phyloP scores from a whole-genome alignment of 1,140 invertebrate genomes.

The Chymomyza costata region DNA sequence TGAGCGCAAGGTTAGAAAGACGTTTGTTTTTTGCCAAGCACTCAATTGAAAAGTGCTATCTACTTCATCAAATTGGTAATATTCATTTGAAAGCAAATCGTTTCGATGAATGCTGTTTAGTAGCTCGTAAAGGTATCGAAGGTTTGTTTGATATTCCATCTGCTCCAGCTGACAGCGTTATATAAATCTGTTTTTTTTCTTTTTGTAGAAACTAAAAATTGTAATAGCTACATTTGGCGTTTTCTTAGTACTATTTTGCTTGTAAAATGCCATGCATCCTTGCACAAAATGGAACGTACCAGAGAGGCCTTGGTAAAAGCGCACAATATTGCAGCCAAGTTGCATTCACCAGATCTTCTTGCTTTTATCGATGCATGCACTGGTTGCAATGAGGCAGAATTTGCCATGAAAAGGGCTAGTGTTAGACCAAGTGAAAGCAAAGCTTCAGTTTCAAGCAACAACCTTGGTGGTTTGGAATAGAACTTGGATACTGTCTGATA shows the following conservation, averaged over 20 bases:
- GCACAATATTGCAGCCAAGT: slow-evolving; percentile 12
- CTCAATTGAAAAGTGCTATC: slow-evolving; percentile 61
- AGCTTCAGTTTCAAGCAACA: background rate
- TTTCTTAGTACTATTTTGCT: slow-evolving; percentile 52
- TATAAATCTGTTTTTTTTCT: background rate
- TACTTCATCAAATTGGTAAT: slow-evolving; percentile 54
- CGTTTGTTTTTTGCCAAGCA: slow-evolving; percentile 53
- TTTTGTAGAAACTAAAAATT: slow-evolving; percentile 43
- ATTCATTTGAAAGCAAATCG: slow-evolving; percentile 46
- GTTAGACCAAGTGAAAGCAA: slow-evolving; percentile 8
- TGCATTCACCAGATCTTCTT: slow-evolving; percentile 20
- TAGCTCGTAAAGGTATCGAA: slow-evolving; percentile 49
- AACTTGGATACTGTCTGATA: no score
- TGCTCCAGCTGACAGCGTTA: background rate
- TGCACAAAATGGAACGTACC: slow-evolving; percentile 51
- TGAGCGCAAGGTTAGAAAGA: slow-evolving; percentile 39
- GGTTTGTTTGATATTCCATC: slow-evolving; percentile 10
- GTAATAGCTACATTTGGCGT: slow-evolving; percentile 53
- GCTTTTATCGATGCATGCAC: slow-evolving; percentile 39
- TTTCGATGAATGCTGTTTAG: slow-evolving; percentile 54
- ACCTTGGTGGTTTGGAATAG: no score
- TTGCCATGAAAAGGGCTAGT: slow-evolving; percentile 26
- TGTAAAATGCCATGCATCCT: slow-evolving; percentile 46
- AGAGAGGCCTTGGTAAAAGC: slow-evolving; percentile 38
- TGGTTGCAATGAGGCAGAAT: slow-evolving; percentile 40